phyloP scores from a whole-genome alignment of 2,888 invertebrate genomes.

The Rhopalosiphum nymphaeae region DNA sequence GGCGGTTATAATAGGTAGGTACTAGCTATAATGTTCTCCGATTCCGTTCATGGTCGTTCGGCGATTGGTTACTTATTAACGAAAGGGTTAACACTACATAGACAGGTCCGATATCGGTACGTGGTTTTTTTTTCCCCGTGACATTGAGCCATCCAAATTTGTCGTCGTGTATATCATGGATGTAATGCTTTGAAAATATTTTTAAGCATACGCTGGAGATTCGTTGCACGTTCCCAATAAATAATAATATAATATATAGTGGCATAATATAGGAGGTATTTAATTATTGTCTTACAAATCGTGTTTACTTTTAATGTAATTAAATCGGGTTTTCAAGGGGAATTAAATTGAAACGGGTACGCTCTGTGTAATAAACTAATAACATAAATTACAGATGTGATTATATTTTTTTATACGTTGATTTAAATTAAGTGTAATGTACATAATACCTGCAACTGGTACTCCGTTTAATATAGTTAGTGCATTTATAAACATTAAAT shows the following conservation, averaged over 20 bases:
- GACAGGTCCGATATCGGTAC: not conserved
- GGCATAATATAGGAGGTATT: not conserved
- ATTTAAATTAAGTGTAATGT: not conserved
- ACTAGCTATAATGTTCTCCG: not conserved
- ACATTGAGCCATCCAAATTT: constrained; percentile 4
- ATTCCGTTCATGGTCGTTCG: not conserved
- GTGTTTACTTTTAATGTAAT: constrained; percentile 7
- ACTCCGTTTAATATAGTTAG: not conserved
- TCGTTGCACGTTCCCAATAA: constrained; percentile 2
- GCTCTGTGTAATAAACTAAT: not conserved
- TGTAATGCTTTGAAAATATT: not conserved
- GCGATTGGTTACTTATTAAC: not conserved
- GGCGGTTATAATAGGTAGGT: not conserved
- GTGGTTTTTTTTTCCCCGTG: not conserved
- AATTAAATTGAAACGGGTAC: not conserved
- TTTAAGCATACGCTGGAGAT: not conserved
- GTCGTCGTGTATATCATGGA: not conserved
- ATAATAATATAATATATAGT: not conserved
- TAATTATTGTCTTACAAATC: constrained; percentile 13
- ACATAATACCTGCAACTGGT: not conserved
- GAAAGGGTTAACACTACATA: not conserved
- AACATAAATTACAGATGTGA: constrained; percentile 1
- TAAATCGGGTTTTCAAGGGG: constrained; percentile 13
- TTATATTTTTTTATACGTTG: not conserved
- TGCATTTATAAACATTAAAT: not conserved